These are phyloP conservation scores for Gandaritis pyraliata DNA, from an alignment of 2,888 invertebrate genomes.

Conservation along the genomic window DNA sequence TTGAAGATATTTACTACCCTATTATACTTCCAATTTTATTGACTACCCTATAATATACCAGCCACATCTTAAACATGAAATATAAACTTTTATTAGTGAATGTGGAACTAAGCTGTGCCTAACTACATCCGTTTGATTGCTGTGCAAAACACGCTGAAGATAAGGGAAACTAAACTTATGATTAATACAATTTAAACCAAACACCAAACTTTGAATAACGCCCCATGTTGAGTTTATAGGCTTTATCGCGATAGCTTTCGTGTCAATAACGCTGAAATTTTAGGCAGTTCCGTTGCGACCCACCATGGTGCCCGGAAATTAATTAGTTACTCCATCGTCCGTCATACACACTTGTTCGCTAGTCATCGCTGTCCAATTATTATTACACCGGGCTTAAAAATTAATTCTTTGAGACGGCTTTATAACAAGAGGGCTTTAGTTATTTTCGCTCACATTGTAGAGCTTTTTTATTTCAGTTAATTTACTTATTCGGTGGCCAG, in stretches of 20 bases:
- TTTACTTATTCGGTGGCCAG: constrained; percentile 49
- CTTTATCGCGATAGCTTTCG: constrained; percentile 35
- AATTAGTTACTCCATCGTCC: constrained; percentile 60
- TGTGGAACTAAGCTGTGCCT: constrained; percentile 1
- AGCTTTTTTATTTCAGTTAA: constrained; percentile 15
- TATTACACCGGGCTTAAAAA: constrained; percentile 14
- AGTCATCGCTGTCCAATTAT: constrained; percentile 61
- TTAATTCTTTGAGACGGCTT: constrained; percentile 23
- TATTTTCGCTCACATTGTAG: too few species aligned
- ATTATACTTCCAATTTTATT: constrained; percentile 24
- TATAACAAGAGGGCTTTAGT: not conserved
- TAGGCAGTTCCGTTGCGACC: constrained; percentile 22
- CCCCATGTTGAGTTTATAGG: constrained; percentile 16
- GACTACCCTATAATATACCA: constrained; percentile 8
- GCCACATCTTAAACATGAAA: constrained; percentile 18
- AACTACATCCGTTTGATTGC: not conserved
- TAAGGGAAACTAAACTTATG: constrained; percentile 7
- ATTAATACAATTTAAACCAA: constrained; percentile 5
- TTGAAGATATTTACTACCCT: constrained; percentile 17
- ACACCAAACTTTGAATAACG: constrained; percentile 6
- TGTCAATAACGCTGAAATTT: constrained; percentile 54
- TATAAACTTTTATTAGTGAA: constrained; percentile 11
- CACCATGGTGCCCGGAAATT: constrained; percentile 45
- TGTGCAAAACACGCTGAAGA: not conserved
- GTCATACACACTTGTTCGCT: constrained; percentile 50